Evolutionary conservation across 2,888 invertebrate genomes (phyloP), one percentile per base, ranked within the genome.

Genomic region (Chironomus riparius): DNA sequence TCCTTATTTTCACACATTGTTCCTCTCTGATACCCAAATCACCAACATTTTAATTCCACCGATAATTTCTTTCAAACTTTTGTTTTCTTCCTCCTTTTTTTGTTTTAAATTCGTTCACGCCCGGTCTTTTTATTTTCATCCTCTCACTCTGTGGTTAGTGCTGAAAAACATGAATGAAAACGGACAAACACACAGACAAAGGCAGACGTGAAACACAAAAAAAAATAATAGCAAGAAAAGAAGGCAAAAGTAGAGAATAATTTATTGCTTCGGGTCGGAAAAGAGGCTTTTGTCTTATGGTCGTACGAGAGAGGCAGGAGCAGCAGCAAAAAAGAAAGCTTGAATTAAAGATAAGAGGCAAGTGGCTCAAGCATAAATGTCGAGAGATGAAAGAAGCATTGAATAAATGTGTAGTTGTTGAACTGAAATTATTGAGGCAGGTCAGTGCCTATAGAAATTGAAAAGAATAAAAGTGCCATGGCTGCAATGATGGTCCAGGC

Each of bases 291-390:
- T 48, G 48, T 70, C 50, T 70, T 47, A 70, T 56, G 56, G 10
- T 56, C 18, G n/a, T 18, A 38, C 38, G 38, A 38, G 38, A 38
- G 38, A 56, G 56, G 6, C 15, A 50, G 50, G 1, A 18, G 56
- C 28, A 28, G 4, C 22, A 3, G 3, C 2, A 24, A n/a, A 56
- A 18, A 56, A 18, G 47, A 47, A 47, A 12, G n/a, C 47, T 10
- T 5, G 18, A 47, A 70, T 70, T 70, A 70, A 70, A 48, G 70
- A 70, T 70, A 70, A 70, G 21, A 22, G 70, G 50, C 48, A 70
- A 70, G 50, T 47, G 70, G 70, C 50, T 70, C 68, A 28, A 68
- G 68, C 38, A 38, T 38, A 38, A 38, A 38, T 38, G 38, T 38
- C 38, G 38, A 38, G 38, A 38, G 38, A 38, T 38, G 38, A 38